Evolutionary conservation across 2,113 vertebrate species (phyloP).

Genomic region (Ammodytes dubius): DNA sequence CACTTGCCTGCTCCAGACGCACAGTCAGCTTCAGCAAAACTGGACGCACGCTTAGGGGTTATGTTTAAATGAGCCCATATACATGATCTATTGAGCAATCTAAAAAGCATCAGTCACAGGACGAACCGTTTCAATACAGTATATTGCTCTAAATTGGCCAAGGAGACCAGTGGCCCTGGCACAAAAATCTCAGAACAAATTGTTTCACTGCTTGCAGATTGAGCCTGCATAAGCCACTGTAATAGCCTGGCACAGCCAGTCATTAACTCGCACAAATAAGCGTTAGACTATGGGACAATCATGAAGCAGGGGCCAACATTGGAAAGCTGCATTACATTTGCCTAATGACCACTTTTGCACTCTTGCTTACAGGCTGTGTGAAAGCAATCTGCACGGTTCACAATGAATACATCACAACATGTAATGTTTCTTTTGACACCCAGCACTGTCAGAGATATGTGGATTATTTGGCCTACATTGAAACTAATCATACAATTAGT

Average conservation of each 20-base stretch:
- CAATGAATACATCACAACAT: constrained; percentile 40
- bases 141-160: background rate
- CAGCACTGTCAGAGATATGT: constrained; percentile 11
- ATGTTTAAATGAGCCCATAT: background rate
- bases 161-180: background rate
- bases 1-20: constrained; percentile 9
- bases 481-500: constrained; percentile 46
- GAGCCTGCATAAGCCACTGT: constrained; percentile 29
- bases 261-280: constrained; percentile 53
- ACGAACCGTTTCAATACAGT: background rate
- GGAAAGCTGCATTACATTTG: constrained; percentile 45
- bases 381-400: constrained; percentile 11
- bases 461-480: background rate
- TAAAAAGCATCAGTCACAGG: background rate
- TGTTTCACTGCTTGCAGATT: constrained; percentile 15
- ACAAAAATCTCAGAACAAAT: constrained; percentile 29
- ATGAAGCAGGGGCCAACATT: constrained; percentile 52
- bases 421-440: constrained; percentile 5
- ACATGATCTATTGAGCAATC: constrained; percentile 8
- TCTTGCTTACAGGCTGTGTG: constrained; percentile 16
- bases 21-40: constrained; percentile 1
- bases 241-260: constrained; percentile 41
- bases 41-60: background rate
- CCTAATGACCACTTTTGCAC: constrained; percentile 46
- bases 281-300: constrained; percentile 18